Evolutionary conservation across 2,888 invertebrate species (phyloP), one percentile per base, ranked within the genome.

Genomic region (Argyresthia albistria): DNA sequence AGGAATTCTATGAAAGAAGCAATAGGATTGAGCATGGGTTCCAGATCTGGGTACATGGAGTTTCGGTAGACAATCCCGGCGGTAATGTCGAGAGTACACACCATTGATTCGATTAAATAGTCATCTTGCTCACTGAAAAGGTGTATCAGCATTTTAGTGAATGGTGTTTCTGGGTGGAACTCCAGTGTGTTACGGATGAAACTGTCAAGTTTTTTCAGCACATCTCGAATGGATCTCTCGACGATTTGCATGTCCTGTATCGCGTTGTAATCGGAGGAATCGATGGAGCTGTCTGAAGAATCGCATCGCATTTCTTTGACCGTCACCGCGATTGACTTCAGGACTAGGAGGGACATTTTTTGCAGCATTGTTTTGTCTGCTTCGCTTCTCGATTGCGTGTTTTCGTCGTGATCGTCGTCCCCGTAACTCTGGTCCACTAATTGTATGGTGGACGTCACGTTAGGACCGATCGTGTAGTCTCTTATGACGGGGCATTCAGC

Each of bases 101-200:
- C 94, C 96, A 97, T 96, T 3, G 95, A 93, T 83, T 97, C 97
- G 55, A 97, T 94, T 61, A 97, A 81, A 66, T 95, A 95, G 76
- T 97, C 97, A 69, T 97, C 96, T 73, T 97, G 96, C 76, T 97
- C 96, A 63, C 94, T 93, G 67, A 97, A 96, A 54, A 97, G 82
- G 73, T 95, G 94, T 55, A 96, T 94, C 51, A 97, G 89, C 89
- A 96, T 94, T 79, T 96, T 95, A 0, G 95, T 95, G 60, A 96
- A 91, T 15, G 94, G 93, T 58, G 95, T 94, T 72, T 95, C 95
- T 0, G 96, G 96, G 78, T 96, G 95, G 69, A 94, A 96, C 57
- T 95, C 94, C 60, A 95, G 81, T 54, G 93, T 90, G 56, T 91
- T 90, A 67, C 96, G 94, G 9, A 97, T 92, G 66, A 95, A 96